Evolutionary conservation across 1,140 invertebrate genomes (phyloP).

Genomic region (Acarapis woodi): DNA sequence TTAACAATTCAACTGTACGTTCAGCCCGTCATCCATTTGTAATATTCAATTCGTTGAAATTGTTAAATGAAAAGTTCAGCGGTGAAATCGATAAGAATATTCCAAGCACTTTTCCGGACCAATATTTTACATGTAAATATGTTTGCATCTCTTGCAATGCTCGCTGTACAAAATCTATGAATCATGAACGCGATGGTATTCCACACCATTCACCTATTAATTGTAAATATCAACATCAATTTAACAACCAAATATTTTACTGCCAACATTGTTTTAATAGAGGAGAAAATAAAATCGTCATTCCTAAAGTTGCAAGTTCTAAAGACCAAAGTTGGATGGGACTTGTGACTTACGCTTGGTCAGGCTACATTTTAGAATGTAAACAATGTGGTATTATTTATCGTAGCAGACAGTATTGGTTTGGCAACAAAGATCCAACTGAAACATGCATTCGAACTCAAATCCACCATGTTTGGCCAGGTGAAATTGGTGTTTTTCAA

Average conservation of each 20-base stretch:
- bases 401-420: slow-evolving; percentile 50
- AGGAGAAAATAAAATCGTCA: slow-evolving; percentile 31
- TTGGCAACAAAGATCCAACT: slow-evolving; percentile 45
- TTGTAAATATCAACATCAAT: slow-evolving; percentile 44
- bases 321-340: slow-evolving; percentile 36
- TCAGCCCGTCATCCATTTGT: slow-evolving; percentile 30
- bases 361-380: slow-evolving; percentile 47
- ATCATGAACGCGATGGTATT: slow-evolving; percentile 34
- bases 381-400: slow-evolving; percentile 49
- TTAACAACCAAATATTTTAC: slow-evolving; percentile 39
- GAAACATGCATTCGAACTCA: slow-evolving; percentile 30
- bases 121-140: slow-evolving; percentile 44
- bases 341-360: slow-evolving; percentile 44
- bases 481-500: slow-evolving; percentile 14
- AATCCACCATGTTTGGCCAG: slow-evolving; percentile 47
- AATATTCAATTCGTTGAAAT: slow-evolving; percentile 26
- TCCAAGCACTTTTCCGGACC: slow-evolving; percentile 37
- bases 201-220: slow-evolving; percentile 24
- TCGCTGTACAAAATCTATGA: slow-evolving; percentile 41
- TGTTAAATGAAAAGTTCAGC: slow-evolving; percentile 43
- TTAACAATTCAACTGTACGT: slow-evolving; percentile 34
- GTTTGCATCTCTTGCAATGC: slow-evolving; percentile 34
- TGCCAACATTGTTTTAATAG: slow-evolving; percentile 29
- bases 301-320: slow-evolving; percentile 25
- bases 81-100: slow-evolving; percentile 30